These are phyloP conservation scores for Cydia strobilella DNA, from an alignment of 1,140 invertebrate genomes.

Conservation along the genomic window DNA sequence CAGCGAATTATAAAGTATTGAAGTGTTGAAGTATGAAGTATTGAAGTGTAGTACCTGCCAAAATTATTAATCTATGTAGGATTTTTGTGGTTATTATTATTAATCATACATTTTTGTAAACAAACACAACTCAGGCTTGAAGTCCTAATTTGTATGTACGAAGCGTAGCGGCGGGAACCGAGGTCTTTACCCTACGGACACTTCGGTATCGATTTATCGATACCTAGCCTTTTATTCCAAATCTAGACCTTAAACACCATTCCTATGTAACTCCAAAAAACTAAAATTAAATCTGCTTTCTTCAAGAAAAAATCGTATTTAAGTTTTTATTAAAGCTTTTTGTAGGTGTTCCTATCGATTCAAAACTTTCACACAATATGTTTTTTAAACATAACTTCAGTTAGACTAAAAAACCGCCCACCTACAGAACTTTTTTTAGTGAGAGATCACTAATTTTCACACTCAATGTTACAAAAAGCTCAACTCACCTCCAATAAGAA, in stretches of 20 bases:
- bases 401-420: not conserved
- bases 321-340: not conserved
- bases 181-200: not conserved
- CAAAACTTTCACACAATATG: not conserved
- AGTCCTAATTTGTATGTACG: not conserved
- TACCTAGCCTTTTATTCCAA: not conserved
- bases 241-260: not conserved
- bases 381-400: not conserved
- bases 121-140: not conserved
- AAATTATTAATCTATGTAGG: no score
- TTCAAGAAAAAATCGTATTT: not conserved
- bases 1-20: no score
- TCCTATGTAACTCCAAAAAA: not conserved
- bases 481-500: constrained; percentile 27
- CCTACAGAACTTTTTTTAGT: constrained; percentile 9
- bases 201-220: not conserved
- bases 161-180: not conserved
- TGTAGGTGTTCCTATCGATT: not conserved
- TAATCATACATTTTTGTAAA: not conserved
- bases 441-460: constrained; percentile 1
- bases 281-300: not conserved
- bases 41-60: no score
- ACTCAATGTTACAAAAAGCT: constrained; percentile 13
- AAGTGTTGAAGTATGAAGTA: no score
- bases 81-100: no score